Conservation (phyloP, 2,888 invertebrate species). For the Phaedon cochleariae region DNA sequence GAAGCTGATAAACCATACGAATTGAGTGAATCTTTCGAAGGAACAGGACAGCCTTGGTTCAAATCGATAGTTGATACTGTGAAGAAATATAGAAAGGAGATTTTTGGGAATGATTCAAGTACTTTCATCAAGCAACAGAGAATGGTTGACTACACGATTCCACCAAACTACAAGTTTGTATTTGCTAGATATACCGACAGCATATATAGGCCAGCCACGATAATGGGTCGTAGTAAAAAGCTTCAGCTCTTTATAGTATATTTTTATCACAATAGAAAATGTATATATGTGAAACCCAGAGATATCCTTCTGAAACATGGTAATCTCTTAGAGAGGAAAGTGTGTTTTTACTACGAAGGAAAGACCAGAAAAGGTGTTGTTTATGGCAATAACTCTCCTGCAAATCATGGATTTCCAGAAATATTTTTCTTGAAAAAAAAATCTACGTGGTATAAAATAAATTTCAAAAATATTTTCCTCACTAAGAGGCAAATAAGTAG, state of each 20-base stretch:
- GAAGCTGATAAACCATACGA: neutral
- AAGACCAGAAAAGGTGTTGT: constrained; percentile 38
- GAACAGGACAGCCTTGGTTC: constrained; percentile 32
- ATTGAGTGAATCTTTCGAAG: neutral
- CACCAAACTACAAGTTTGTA: constrained; percentile 42
- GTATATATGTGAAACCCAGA: constrained; percentile 36
- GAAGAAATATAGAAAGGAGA: constrained; percentile 38
- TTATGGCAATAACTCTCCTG: constrained; percentile 47
- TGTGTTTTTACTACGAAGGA: constrained; percentile 38
- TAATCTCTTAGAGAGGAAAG: constrained; percentile 41
- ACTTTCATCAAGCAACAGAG: constrained; percentile 23
- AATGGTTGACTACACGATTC: constrained; percentile 37
- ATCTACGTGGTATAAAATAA: constrained; percentile 40
- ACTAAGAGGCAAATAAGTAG: constrained; percentile 42
- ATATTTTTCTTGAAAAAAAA: constrained; percentile 42
- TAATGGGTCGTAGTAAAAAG: constrained; percentile 42
- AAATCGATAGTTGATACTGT: constrained; percentile 38
- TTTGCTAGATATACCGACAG: constrained; percentile 41
- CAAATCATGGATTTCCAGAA: constrained; percentile 44
- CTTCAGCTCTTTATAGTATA: constrained; percentile 35
- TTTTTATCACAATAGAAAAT: constrained; percentile 44
- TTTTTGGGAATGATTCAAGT: constrained; percentile 31
- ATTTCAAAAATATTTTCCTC: constrained; percentile 41
- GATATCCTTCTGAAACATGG: constrained; percentile 45
- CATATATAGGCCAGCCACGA: constrained; percentile 39